Percentiles rank a stretch among this genome's conserved stretches.
Conservation (phyloP, 1,140 invertebrate genomes). For the Anastatus disparis region DNA sequence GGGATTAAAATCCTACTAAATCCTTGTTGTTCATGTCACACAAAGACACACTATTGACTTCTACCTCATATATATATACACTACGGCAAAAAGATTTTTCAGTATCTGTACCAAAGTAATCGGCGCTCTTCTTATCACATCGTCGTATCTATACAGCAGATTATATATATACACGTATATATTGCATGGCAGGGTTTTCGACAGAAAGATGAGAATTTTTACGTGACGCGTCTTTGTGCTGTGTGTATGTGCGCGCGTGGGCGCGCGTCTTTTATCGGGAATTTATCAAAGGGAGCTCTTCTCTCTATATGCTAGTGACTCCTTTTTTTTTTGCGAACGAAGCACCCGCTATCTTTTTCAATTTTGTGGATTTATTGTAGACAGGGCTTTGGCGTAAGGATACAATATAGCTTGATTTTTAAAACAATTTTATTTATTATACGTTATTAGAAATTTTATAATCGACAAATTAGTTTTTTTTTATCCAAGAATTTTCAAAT, state of each 20-base stretch:
- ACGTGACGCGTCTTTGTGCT: constrained; percentile 11
- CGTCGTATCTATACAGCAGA: not conserved
- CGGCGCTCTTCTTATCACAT: not conserved
- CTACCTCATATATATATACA: not conserved
- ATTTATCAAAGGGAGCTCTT: constrained; percentile 1
- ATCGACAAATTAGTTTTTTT: no score
- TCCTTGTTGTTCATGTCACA: constrained; percentile 27
- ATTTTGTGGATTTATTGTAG: constrained; percentile 1
- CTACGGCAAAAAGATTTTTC: not conserved
- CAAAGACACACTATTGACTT: not conserved
- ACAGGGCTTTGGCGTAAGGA: no score
- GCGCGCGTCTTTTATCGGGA: not conserved
- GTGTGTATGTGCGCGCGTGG: not conserved
- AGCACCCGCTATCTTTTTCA: constrained; percentile 12
- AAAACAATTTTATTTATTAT: no score
- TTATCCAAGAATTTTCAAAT: no score
- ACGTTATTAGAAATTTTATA: no score
- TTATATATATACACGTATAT: not conserved
- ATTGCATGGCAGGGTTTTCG: not conserved
- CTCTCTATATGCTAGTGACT: not conserved
- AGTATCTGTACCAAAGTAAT: constrained; percentile 24
- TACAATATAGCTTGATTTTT: no score
- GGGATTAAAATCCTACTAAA: constrained; percentile 50
- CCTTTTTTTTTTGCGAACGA: not conserved
- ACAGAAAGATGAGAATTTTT: not conserved